Percentiles rank a stretch among this genome's conserved stretches.
phyloP scores from a whole-genome alignment of 2,888 invertebrate species.

The Philhelius pedissequus region DNA sequence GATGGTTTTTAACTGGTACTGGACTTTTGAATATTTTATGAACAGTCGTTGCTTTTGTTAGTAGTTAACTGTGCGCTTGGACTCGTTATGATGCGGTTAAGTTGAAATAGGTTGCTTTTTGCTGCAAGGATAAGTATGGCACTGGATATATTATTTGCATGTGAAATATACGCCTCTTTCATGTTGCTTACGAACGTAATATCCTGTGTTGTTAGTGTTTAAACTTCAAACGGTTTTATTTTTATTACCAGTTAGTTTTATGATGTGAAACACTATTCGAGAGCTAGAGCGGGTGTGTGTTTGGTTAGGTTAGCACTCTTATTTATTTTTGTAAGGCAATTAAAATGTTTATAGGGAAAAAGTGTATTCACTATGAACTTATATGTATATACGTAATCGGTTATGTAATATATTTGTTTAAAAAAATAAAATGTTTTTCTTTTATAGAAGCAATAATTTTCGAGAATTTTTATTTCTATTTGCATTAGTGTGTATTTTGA shows the following conservation, averaged over 20 bases:
- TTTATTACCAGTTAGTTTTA: slow-evolving; percentile 41
- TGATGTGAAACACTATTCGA: background rate
- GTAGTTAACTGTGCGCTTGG: background rate
- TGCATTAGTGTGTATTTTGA: no score
- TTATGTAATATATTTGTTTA: no score
- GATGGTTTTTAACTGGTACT: no score
- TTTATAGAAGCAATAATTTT: no score
- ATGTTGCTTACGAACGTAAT: slow-evolving; percentile 8
- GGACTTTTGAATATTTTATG: slow-evolving; percentile 56
- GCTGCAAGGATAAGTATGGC: slow-evolving; percentile 9
- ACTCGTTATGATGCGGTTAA: slow-evolving; percentile 7
- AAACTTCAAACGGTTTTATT: slow-evolving; percentile 10
- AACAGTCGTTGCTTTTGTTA: slow-evolving; percentile 27
- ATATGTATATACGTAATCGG: no score
- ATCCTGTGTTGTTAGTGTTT: background rate
- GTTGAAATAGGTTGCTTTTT: background rate
- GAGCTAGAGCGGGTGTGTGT: background rate
- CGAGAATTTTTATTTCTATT: no score
- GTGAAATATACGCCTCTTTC: slow-evolving; percentile 28
- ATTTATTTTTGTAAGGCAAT: background rate
- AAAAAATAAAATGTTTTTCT: no score
- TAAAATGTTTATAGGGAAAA: background rate
- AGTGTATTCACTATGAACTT: no score
- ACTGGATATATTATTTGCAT: slow-evolving; percentile 8
- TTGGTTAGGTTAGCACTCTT: background rate